These are phyloP conservation scores for Hirtodrosophila duncani DNA, from an alignment of 2,888 invertebrate genomes.

Conservation along the genomic window DNA sequence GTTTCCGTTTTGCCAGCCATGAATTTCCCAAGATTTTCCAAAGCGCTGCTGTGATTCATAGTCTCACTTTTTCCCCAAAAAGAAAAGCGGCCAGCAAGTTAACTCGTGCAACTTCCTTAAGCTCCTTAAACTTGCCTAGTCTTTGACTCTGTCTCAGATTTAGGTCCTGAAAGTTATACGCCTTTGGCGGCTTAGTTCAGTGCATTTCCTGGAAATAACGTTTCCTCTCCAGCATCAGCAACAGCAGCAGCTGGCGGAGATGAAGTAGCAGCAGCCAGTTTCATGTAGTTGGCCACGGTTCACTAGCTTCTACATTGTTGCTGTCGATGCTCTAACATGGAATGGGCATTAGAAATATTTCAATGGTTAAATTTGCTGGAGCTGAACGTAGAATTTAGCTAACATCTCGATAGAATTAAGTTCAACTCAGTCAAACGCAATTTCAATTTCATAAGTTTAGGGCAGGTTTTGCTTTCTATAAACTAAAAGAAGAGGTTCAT, in stretches of 20 bases:
- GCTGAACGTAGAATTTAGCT: too few species aligned
- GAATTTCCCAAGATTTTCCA: conserved; percentile 11
- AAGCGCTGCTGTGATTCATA: conserved; percentile 11
- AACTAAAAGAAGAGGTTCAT: too few species aligned
- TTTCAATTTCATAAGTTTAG: too few species aligned
- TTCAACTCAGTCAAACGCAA: too few species aligned
- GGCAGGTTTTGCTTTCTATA: too few species aligned
- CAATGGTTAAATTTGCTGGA: too few species aligned
- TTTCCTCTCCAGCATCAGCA: conserved; percentile 47
- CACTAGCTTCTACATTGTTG: conserved; percentile 27
- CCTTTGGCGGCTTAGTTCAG: too few species aligned
- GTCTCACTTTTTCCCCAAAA: conserved; percentile 11
- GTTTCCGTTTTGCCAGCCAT: conserved; percentile 7
- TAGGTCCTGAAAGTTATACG: too few species aligned
- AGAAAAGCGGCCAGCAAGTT: conserved; percentile 18
- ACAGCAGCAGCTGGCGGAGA: neutral
- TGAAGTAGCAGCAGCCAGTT: conserved; percentile 5
- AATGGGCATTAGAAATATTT: neutral
- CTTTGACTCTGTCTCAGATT: too few species aligned
- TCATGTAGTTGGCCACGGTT: conserved; percentile 27
- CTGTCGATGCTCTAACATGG: neutral
- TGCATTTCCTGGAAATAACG: conserved; percentile 60
- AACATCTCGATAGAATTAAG: too few species aligned
- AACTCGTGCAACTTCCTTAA: too few species aligned
- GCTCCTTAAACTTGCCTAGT: too few species aligned